phyloP scores from a whole-genome alignment of 2,797 vertebrate genomes.

The Pangasius djambal region DNA sequence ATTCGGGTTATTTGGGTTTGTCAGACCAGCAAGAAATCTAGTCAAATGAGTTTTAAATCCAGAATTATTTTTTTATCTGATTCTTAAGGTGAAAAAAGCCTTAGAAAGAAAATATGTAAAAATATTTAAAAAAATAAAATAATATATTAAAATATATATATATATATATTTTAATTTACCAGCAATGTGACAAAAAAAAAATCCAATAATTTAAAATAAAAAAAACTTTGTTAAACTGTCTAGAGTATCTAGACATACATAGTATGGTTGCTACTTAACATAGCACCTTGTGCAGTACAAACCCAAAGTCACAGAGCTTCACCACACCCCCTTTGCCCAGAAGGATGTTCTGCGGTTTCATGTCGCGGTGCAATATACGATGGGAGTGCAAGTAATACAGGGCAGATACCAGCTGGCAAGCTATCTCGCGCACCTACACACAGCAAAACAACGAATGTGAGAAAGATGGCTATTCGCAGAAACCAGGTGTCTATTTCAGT shows the following conservation, averaged over 20 bases:
- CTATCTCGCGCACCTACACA: slow-evolving; percentile 84
- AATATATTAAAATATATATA: no score
- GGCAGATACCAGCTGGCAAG: slow-evolving; percentile 93
- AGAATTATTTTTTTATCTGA: neutral
- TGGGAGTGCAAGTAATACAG: slow-evolving; percentile 96
- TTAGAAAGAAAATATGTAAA: neutral
- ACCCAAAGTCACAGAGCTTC: slow-evolving; percentile 99
- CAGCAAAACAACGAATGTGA: slow-evolving; percentile 31
- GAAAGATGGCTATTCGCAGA: slow-evolving; percentile 32
- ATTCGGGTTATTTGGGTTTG: neutral
- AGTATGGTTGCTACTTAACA: slow-evolving; percentile 3
- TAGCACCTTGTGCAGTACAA: slow-evolving; percentile 54
- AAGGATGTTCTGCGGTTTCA: slow-evolving; percentile 98
- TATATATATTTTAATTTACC: neutral
- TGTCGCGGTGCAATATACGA: slow-evolving; percentile 95
- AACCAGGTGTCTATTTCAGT: slow-evolving; percentile 36
- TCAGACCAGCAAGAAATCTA: neutral
- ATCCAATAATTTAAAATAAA: neutral
- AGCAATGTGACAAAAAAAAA: neutral
- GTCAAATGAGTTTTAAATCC: slow-evolving; percentile 1
- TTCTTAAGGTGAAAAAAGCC: neutral
- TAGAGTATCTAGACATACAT: neutral
- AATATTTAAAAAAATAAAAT: no score
- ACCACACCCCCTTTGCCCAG: slow-evolving; percentile 88
- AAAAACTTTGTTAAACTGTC: neutral